Evolutionary conservation across 2,797 vertebrate species (phyloP).

Genomic region (Scleropages formosus): DNA sequence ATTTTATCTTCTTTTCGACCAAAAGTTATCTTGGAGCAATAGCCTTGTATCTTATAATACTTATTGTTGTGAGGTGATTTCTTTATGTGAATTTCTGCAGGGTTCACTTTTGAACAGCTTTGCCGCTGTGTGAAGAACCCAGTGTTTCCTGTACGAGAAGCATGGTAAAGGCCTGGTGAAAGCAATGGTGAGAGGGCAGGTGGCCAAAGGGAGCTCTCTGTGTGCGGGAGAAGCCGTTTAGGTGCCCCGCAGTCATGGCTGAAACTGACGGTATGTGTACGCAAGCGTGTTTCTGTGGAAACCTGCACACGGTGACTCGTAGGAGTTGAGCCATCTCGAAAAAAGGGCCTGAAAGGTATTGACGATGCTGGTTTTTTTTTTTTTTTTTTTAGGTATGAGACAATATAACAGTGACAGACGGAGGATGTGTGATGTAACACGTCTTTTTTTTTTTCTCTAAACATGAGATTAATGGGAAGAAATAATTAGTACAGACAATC

Average conservation of each 20-base stretch:
- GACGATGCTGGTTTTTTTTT: slow-evolving; percentile 20
- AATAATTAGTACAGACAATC: slow-evolving; percentile 35
- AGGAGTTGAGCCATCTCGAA: slow-evolving; percentile 14
- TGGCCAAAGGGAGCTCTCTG: not conserved
- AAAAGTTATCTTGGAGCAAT: slow-evolving; percentile 7
- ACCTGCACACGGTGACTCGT: slow-evolving; percentile 2
- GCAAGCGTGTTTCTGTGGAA: slow-evolving; percentile 8
- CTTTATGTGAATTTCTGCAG: slow-evolving; percentile 23
- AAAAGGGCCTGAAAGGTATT: slow-evolving; percentile 8
- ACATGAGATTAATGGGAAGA: slow-evolving; percentile 25
- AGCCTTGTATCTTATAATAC: not conserved
- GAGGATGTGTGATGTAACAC: not conserved
- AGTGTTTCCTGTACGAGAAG: slow-evolving; percentile 1
- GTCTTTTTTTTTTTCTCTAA: slow-evolving; percentile 22
- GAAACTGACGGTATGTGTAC: too few species aligned
- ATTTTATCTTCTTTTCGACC: not conserved
- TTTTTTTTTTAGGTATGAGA: not conserved
- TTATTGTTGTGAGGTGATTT: not conserved
- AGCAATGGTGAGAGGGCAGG: not conserved
- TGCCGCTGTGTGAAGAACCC: not conserved
- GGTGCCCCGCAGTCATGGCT: not conserved
- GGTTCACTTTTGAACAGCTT: not conserved
- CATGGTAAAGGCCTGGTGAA: not conserved
- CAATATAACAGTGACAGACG: slow-evolving; percentile 19
- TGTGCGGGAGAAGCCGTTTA: not conserved